phyloP scores from a whole-genome alignment of 2,113 vertebrate genomes.

The Macquaria ambigua region DNA sequence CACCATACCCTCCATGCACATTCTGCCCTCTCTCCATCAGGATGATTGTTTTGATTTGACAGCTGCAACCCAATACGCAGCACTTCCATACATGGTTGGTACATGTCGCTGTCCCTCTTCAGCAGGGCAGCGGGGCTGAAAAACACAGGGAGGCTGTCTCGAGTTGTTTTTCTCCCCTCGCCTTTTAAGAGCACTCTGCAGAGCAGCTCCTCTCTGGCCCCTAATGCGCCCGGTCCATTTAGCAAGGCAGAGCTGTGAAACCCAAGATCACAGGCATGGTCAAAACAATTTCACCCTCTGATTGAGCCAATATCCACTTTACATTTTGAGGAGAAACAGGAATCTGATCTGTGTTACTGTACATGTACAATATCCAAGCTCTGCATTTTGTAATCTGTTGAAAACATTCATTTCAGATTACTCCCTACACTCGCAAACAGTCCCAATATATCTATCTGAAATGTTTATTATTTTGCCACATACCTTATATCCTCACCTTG shows the following conservation, averaged over 20 bases:
- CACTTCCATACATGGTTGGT: constrained; percentile 42
- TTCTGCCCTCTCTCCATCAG: constrained; percentile 40
- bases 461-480: background rate
- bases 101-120: constrained; percentile 59
- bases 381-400: constrained; percentile 6
- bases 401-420: background rate
- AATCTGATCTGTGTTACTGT: constrained; percentile 29
- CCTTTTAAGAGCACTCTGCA: constrained; percentile 81
- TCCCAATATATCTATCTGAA: background rate
- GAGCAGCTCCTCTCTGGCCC: constrained; percentile 57
- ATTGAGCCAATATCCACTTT: constrained; percentile 72
- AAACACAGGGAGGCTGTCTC: constrained; percentile 54
- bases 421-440: background rate
- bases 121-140: constrained; percentile 32
- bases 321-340: constrained; percentile 54
- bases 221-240: constrained; percentile 80
- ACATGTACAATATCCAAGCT: constrained; percentile 7
- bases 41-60: constrained; percentile 69
- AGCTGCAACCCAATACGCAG: constrained; percentile 55
- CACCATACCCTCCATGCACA: constrained; percentile 40
- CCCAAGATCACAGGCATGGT: constrained; percentile 76
- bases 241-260: constrained; percentile 76
- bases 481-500: background rate
- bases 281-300: constrained; percentile 76
- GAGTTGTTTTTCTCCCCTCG: constrained; percentile 55